Base-by-base conservation (phyloP, 2,888 invertebrate genomes). In the Neoscelio sp. region DNA sequence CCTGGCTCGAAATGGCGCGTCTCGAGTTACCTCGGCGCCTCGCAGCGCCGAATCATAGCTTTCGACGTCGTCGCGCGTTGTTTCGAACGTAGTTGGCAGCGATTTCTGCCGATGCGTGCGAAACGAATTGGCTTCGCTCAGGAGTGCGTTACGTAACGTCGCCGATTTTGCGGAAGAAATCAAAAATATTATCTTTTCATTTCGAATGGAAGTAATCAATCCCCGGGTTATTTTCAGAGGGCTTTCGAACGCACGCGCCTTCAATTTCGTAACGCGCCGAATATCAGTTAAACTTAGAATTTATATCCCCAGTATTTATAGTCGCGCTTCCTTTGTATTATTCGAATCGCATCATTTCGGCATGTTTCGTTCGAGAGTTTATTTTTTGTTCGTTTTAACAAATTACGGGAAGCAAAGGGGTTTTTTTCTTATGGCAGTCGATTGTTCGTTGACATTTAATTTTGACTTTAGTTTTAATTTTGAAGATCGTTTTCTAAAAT, bases 51-150 rank as follows among this genome's bases (percentile, higher is more conserved):
- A 87, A 87, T 86, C 80, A 54, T 64, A 44, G 68, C 75, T 42
- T 58, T 58, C 48, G 35, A 68, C 23, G 68, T 75, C 70, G 35
- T 65, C 65, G 80, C 81, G 80, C 83, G 82, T 62, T 64, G 68
- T 82, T 86, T 87, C 84, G 80, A 83, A 80, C 84, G 85, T 85
- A 85, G 85, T 89, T 89, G 89, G 89, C 89, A 89, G 80, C 83
- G 86, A 86, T 88, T 88, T 88, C 87, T 87, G 85, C 85, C 87
- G 88, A 89, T 87, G 87, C 85, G 86, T 87, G 87, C 87, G 85
- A 88, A 89, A 87, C 85, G 84, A 85, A 88, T 89, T 87, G 87
- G 86, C 88, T 84, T 86, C 84, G 80, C 74, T 54, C 17, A 67
- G 64, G 54, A 58, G 42, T 58, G 44, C 28, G 56, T 88, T 88